A percentile compares a stretch with the other conserved stretches of the same genome.
Conservation (phyloP, 2,113 vertebrate genomes). For the Pristiophorus japonicus region DNA sequence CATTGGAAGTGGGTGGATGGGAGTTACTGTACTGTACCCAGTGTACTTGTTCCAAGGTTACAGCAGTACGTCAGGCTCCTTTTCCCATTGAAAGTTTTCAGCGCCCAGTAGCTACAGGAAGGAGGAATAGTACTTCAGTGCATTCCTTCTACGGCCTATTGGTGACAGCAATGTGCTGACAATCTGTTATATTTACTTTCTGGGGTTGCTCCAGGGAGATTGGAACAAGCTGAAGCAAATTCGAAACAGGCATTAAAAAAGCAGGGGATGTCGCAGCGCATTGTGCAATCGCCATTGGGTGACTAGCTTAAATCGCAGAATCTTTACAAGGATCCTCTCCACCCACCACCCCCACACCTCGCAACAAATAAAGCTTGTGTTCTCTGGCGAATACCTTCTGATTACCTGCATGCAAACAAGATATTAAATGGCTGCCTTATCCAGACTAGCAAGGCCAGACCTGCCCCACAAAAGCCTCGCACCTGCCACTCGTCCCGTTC, state of each 20-base stretch:
- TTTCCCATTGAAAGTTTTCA: not conserved
- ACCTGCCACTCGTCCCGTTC: not conserved
- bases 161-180: not conserved
- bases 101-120: not conserved
- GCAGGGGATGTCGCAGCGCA: not conserved
- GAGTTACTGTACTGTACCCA: not conserved
- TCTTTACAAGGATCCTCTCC: not conserved
- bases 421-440: not conserved
- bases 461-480: too few species aligned
- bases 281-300: not conserved
- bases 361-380: not conserved
- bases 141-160: not conserved
- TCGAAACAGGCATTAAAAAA: not conserved
- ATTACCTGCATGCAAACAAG: not conserved
- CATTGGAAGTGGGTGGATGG: not conserved
- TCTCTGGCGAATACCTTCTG: not conserved
- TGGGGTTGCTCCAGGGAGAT: not conserved
- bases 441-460: not conserved
- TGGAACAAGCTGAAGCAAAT: not conserved
- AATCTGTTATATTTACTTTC: not conserved
- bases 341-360: not conserved
- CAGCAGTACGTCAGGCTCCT: not conserved
- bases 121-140: not conserved
- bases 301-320: not conserved
- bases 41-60: constrained; percentile 26